Conservation (phyloP, 2,113 vertebrate genomes). For the Saccopteryx bilineata region DNA sequence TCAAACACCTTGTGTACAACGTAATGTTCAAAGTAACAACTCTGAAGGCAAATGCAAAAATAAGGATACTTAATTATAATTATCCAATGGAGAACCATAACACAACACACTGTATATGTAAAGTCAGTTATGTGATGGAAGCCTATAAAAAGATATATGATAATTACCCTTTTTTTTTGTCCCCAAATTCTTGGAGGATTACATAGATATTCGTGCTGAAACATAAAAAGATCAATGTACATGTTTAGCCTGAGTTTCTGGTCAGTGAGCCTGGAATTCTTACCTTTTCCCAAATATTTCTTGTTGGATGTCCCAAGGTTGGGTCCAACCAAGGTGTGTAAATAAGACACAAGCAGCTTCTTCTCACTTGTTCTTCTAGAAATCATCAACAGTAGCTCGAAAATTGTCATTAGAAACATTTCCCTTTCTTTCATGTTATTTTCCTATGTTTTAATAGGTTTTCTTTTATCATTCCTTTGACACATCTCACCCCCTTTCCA, state of each 20-base stretch:
- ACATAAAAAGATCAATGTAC: slow-evolving; percentile 42
- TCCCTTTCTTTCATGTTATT: background rate
- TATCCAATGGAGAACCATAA: background rate
- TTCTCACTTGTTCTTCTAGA: background rate
- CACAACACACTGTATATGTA: background rate
- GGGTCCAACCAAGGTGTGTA: background rate
- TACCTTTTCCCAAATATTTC: background rate
- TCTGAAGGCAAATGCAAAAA: background rate
- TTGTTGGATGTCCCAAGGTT: background rate
- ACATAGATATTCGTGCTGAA: slow-evolving; percentile 47
- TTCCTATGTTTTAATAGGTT: background rate
- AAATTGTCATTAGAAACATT: background rate
- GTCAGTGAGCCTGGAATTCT: background rate
- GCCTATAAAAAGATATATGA: slow-evolving; percentile 12
- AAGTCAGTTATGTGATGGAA: background rate
- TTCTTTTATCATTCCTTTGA: background rate
- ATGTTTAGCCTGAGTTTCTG: background rate
- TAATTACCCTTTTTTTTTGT: slow-evolving; percentile 50
- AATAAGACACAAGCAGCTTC: background rate
- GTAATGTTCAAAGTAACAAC: background rate
- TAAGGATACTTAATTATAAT: background rate
- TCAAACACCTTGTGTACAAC: background rate
- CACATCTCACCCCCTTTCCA: background rate
- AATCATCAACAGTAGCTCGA: background rate
- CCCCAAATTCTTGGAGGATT: background rate